A percentile compares a stretch with the other conserved stretches of the same genome.
Conservation (phyloP, 1,140 invertebrate species). For the Wiebesia pumilae region DNA sequence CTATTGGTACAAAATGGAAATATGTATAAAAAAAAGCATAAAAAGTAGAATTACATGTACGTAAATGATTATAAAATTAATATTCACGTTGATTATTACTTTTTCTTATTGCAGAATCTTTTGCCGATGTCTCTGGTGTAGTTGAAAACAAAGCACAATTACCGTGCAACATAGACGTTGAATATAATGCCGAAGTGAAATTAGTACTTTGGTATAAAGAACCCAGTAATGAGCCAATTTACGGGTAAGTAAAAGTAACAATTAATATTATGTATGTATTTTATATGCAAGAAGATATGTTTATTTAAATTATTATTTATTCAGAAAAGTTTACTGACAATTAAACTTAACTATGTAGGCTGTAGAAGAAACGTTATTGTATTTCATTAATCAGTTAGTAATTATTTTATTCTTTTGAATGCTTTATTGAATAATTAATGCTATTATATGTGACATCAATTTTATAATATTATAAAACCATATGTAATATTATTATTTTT, state of each 20-base stretch:
- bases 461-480: too few relatives aligned
- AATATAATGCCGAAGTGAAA: constrained; percentile 74
- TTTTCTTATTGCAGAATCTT: constrained; percentile 69
- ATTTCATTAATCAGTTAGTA: neutral
- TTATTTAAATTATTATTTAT: neutral
- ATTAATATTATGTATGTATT: neutral
- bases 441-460: too few relatives aligned
- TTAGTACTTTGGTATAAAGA: constrained; percentile 80
- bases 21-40: neutral
- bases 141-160: constrained; percentile 75
- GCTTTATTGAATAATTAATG: too few relatives aligned
- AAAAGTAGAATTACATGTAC: neutral
- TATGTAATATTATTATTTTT: too few relatives aligned
- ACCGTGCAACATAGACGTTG: constrained; percentile 76
- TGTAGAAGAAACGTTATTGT: neutral
- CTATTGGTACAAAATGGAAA: neutral
- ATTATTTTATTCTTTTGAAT: too few relatives aligned
- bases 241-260: constrained; percentile 73
- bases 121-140: constrained; percentile 72
- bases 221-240: constrained; percentile 76
- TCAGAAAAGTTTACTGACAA: neutral
- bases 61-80: neutral
- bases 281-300: neutral
- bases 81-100: neutral
- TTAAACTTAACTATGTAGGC: too few relatives aligned